Conservation (phyloP, 2,888 invertebrate genomes). For the Phoenoteleia sp. region DNA sequence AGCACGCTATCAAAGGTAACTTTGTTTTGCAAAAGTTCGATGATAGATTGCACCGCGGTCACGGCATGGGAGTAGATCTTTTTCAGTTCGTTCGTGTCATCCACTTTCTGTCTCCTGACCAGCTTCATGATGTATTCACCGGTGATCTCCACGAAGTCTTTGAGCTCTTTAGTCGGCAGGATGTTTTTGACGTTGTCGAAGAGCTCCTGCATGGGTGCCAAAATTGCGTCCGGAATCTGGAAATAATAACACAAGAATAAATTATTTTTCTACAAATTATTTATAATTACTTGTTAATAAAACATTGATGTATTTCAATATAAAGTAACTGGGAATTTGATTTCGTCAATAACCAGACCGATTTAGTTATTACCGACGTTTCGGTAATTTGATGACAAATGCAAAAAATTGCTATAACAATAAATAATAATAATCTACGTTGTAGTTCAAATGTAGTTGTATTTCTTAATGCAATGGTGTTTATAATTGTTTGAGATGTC, state of each 20-base stretch:
- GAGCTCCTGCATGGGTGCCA: conserved; percentile 88
- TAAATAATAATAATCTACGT: no score
- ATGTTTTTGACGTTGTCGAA: conserved; percentile 88
- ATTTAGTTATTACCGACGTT: no score
- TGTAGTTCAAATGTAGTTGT: no score
- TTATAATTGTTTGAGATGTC: no score
- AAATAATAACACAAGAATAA: not conserved
- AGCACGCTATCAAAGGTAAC: conserved; percentile 84
- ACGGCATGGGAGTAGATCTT: conserved; percentile 88
- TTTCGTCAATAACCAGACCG: no score
- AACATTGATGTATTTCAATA: no score
- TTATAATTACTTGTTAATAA: no score
- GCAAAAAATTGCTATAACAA: no score
- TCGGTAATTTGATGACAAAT: no score
- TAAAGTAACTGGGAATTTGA: no score
- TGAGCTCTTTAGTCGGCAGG: conserved; percentile 90
- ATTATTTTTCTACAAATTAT: no score
- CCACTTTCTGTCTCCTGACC: conserved; percentile 87
- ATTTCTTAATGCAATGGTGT: no score
- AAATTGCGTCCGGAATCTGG: conserved; percentile 87
- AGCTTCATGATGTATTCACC: conserved; percentile 88
- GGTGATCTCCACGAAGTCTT: conserved; percentile 88
- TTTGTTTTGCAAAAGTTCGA: conserved; percentile 86
- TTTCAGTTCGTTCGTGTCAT: conserved; percentile 90
- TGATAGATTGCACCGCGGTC: conserved; percentile 88